Evolutionary conservation across 2,113 vertebrate species (phyloP).

Genomic region (Coptodon rendalli): DNA sequence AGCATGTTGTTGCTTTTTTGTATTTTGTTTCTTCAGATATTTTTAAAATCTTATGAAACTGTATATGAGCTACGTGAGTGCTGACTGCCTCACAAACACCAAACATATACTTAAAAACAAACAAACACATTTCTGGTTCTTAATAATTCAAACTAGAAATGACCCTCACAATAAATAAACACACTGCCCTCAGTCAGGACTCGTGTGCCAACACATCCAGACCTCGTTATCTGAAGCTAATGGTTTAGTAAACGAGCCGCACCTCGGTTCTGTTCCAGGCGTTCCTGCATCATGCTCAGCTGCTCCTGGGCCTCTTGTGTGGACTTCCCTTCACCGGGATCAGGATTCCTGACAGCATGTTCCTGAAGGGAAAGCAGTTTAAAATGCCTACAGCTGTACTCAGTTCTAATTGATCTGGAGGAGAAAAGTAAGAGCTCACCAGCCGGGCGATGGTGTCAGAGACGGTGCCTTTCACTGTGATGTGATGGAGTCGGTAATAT

Average conservation of each 20-base stretch:
- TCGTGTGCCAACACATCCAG: neutral
- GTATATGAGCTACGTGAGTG: neutral
- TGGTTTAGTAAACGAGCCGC: neutral
- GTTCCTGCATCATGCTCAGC: constrained; percentile 74
- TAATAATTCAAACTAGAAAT: neutral
- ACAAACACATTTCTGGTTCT: neutral
- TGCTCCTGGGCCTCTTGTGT: constrained; percentile 66
- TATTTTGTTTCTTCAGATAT: neutral
- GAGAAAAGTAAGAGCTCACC: constrained; percentile 58
- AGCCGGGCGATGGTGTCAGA: constrained; percentile 75
- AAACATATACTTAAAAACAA: neutral
- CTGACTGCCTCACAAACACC: neutral
- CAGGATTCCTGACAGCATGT: neutral
- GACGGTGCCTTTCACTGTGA: constrained; percentile 75
- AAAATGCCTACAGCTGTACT: neutral
- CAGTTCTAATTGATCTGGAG: neutral
- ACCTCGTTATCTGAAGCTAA: neutral
- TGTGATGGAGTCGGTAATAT: constrained; percentile 82
- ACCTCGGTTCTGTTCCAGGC: constrained; percentile 78
- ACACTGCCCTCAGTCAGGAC: neutral
- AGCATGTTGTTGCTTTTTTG: neutral
- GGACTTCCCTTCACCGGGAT: constrained; percentile 51
- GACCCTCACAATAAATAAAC: fast-evolving
- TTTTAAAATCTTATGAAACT: neutral
- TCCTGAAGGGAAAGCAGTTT: constrained; percentile 36